A percentile compares a stretch with the other conserved stretches of the same genome.
Evolutionary conservation across 1,140 invertebrate species (phyloP).

Genomic region (Diabrotica virgifera): DNA sequence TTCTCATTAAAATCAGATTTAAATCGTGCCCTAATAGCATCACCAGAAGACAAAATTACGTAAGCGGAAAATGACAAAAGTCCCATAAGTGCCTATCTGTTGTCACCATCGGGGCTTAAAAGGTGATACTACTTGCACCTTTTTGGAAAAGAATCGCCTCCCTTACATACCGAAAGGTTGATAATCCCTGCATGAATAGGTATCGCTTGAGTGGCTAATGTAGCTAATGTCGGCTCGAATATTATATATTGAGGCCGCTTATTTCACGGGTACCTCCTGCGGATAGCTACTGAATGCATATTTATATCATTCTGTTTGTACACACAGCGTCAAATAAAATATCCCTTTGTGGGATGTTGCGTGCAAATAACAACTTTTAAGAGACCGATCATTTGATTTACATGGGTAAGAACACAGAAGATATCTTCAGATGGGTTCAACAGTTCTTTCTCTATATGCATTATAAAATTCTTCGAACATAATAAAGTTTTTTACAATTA

Average conservation of each 20-base stretch:
- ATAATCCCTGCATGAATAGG: constrained; percentile 31
- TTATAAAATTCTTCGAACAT: too few species aligned
- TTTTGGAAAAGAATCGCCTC: constrained; percentile 13
- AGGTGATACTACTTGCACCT: constrained; percentile 33
- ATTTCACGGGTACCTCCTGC: constrained; percentile 30
- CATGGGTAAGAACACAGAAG: not conserved
- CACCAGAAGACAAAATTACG: constrained; percentile 8
- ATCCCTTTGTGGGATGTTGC: not conserved
- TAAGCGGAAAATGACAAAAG: constrained; percentile 17
- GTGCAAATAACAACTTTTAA: not conserved
- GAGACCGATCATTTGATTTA: not conserved
- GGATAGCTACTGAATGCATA: constrained; percentile 25
- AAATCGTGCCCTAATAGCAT: constrained; percentile 11
- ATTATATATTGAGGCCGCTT: constrained; percentile 19
- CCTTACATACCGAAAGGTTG: constrained; percentile 8
- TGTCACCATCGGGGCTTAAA: constrained; percentile 27
- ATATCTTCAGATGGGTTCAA: not conserved
- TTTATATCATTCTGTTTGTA: constrained; percentile 19
- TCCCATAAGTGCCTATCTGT: constrained; percentile 18
- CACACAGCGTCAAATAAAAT: constrained; percentile 6
- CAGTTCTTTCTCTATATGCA: not conserved
- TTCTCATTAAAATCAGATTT: constrained; percentile 30
- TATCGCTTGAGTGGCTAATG: constrained; percentile 34
- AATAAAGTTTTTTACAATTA: too few species aligned
- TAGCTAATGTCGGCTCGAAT: constrained; percentile 30